A percentile compares a stretch with the other conserved stretches of the same genome.
Conservation (phyloP, 2,797 vertebrate genomes). For the Oreochromis mossambicus region DNA sequence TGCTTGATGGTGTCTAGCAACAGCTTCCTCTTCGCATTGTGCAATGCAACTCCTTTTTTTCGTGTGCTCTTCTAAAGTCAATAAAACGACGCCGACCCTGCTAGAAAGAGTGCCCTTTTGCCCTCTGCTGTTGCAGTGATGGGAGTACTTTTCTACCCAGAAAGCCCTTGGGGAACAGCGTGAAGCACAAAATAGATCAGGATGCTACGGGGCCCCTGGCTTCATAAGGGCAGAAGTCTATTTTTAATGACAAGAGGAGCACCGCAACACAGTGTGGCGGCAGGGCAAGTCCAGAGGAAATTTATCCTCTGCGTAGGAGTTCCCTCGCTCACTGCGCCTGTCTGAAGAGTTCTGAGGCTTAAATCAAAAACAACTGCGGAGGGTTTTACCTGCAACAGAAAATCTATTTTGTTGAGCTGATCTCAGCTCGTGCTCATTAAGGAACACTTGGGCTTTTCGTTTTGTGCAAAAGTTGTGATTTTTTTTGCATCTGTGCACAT, state of each 20-base stretch:
- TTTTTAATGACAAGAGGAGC: conserved; percentile 72
- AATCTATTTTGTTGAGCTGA: conserved; percentile 16
- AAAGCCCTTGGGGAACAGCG: conserved; percentile 41
- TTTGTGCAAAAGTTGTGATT: background rate
- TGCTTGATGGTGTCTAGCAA: conserved; percentile 24
- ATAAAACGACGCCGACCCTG: conserved; percentile 43
- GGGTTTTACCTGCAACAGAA: conserved; percentile 29
- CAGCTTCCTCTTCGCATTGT: conserved; percentile 15
- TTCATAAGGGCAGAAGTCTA: conserved; percentile 63
- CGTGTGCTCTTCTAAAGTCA: conserved; percentile 44
- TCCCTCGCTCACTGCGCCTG: conserved; percentile 5
- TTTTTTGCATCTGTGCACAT: background rate
- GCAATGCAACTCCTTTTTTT: background rate
- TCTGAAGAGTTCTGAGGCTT: conserved; percentile 15
- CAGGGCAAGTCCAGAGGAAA: conserved; percentile 42
- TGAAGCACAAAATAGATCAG: conserved; percentile 49
- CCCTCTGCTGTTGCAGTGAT: conserved; percentile 31
- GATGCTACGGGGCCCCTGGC: conserved; percentile 37
- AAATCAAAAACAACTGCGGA: conserved; percentile 26
- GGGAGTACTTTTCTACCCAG: conserved; percentile 30
- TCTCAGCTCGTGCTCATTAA: conserved; percentile 6
- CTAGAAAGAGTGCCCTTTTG: conserved; percentile 32
- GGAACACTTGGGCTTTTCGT: background rate
- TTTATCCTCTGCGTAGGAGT: conserved; percentile 50
- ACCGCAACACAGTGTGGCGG: conserved; percentile 33